Evolutionary conservation across 64 coral and sea anemone genomes (phyloP), one percentile per base, ranked within the genome.

Genomic region (Montipora sp.): DNA sequence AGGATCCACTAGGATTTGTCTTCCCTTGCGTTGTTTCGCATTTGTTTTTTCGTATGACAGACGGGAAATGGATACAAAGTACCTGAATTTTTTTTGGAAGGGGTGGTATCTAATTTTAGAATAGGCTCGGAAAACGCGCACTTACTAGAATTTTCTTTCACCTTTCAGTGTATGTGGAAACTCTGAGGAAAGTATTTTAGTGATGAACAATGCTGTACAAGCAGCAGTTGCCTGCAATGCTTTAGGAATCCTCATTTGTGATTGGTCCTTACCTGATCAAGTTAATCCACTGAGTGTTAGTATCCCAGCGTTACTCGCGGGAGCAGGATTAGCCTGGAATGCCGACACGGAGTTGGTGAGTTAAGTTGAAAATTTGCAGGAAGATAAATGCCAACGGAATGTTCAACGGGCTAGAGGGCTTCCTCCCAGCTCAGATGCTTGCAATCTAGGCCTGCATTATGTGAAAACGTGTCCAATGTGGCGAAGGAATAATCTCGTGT

Each of bases 261-360:
- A 99, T 99, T 99, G 97, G 97, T 84, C 97, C 18, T 77, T 93
- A 14, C 89, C 92, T 87, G 95, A 94, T 92, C 94, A 99, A 51
- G 91, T 98, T 48, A 96, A 95, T 92, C 97, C 97, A n/a, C 20
- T 92, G 16, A 83, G 50, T 7, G 75, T 96, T 58, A 98, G 97
- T 81, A 89, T 98, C 77, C 92, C 97, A 75, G 88, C 90, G 75
- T 89, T 98, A 51, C 87, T 93, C 73, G 89, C 97, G 65, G 92
- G 80, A 66, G 94, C 94, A 2, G 97, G 94, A 27, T 77, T 96
- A 57, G 82, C 97, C 27, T 98, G 97, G 97, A 98, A 98, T 12
- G 77, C 94, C 55, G 84, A 89, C 13, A 84, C 73, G n/a, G 92
- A 98, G 14, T 36, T 91, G 89, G 97, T 98, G 68, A 92, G 93